These are phyloP conservation scores for Drosophila heteroneura DNA, from an alignment of 2,888 invertebrate species.

Conservation along the genomic window DNA sequence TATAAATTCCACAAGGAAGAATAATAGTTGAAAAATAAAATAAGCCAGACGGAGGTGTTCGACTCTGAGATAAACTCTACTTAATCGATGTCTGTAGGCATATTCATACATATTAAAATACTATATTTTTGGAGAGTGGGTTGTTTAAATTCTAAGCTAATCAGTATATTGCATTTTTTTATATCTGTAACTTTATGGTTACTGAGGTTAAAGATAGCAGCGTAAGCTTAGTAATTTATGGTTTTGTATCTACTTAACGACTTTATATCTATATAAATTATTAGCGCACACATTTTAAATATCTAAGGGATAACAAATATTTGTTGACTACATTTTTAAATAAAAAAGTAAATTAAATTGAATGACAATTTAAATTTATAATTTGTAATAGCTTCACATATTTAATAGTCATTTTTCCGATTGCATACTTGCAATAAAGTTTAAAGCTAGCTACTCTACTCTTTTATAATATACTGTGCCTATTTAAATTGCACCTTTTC, in stretches of 20 bases:
- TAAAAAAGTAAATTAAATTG: neutral
- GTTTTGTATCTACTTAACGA: too few relatives aligned
- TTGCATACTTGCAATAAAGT: neutral
- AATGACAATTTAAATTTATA: neutral
- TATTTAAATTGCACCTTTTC: neutral
- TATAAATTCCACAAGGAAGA: conserved; percentile 8
- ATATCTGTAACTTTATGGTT: neutral
- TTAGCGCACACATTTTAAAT: too few relatives aligned
- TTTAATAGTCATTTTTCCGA: neutral
- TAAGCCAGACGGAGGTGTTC: neutral
- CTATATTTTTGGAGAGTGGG: neutral
- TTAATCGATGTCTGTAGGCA: neutral
- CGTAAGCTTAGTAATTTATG: too few relatives aligned
- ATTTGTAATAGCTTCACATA: neutral
- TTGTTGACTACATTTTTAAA: neutral
- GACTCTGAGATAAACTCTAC: neutral
- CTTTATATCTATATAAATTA: too few relatives aligned
- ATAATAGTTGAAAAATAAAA: neutral
- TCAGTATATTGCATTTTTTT: neutral
- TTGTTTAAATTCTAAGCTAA: neutral
- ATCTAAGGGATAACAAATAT: neutral
- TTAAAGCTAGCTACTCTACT: neutral
- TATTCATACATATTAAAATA: neutral
- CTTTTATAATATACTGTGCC: neutral
- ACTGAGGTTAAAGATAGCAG: neutral